phyloP scores from a whole-genome alignment of 2,888 invertebrate genomes.

The Lasioglossum vierecki region DNA sequence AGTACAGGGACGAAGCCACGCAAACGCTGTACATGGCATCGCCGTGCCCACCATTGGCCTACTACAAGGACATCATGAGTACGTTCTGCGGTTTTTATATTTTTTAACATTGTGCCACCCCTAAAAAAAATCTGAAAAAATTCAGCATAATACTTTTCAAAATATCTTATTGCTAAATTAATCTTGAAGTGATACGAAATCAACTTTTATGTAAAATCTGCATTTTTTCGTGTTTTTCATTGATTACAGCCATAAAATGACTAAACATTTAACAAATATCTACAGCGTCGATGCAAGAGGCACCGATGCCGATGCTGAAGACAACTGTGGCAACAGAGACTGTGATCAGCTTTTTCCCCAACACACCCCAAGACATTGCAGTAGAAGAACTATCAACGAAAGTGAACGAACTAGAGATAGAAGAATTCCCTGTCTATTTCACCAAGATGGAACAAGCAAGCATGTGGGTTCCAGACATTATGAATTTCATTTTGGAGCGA shows the following conservation, averaged over 20 bases:
- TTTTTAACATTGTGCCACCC: too few species aligned
- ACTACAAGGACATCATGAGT: slow-evolving; percentile 70
- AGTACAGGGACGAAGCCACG: slow-evolving; percentile 66
- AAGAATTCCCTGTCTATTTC: not conserved
- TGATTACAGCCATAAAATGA: too few species aligned
- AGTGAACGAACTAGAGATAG: not conserved
- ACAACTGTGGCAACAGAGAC: slow-evolving; percentile 59
- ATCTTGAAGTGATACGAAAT: too few species aligned
- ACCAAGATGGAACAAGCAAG: slow-evolving; percentile 10
- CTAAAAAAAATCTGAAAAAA: too few species aligned
- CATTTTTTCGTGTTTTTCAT: too few species aligned
- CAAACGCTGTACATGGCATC: slow-evolving; percentile 75
- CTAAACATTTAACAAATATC: not conserved
- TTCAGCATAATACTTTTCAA: too few species aligned
- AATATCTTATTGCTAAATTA: too few species aligned
- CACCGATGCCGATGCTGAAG: slow-evolving; percentile 64
- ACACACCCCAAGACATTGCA: not conserved
- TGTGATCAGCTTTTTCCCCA: slow-evolving; percentile 49
- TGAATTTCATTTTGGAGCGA: slow-evolving; percentile 64
- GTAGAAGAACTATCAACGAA: slow-evolving; percentile 19
- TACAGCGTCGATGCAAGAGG: slow-evolving; percentile 55
- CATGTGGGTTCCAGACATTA: slow-evolving; percentile 52
- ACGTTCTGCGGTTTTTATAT: slow-evolving; percentile 18
- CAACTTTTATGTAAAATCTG: too few species aligned
- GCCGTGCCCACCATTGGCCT: slow-evolving; percentile 50